Evolutionary conservation across 2,113 vertebrate genomes (phyloP).

Genomic region (Myrmophylax atrothorax): DNA sequence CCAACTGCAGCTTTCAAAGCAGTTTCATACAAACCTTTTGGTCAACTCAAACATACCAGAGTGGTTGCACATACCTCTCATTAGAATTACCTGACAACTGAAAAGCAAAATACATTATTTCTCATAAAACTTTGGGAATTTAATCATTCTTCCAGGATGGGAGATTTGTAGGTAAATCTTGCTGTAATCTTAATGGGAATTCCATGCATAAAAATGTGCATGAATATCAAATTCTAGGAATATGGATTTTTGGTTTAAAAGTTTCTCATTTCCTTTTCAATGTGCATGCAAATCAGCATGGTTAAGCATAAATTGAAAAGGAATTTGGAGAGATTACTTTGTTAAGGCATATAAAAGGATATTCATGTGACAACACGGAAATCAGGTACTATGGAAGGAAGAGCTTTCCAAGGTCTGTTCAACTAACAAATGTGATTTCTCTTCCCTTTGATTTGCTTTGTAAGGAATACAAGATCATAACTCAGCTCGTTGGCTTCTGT

Average conservation of each 20-base stretch:
- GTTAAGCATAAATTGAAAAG: constrained; percentile 22
- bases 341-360: constrained; percentile 22
- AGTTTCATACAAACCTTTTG: not conserved
- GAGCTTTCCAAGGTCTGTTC: constrained; percentile 1
- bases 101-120: not conserved
- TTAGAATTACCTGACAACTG: not conserved
- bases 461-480: not conserved
- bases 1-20: constrained; percentile 1
- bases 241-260: not conserved
- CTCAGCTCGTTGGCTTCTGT: not conserved
- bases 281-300: constrained; percentile 3
- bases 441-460: not conserved
- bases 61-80: not conserved
- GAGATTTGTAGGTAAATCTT: constrained; percentile 22
- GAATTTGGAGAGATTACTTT: constrained; percentile 24
- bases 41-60: not conserved
- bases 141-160: not conserved
- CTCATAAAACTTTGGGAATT: constrained; percentile 18
- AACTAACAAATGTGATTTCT: not conserved
- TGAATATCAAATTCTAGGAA: constrained; percentile 19
- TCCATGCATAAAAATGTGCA: not conserved
- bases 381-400: not conserved
- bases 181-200: constrained; percentile 8
- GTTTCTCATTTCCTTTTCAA: constrained; percentile 30
- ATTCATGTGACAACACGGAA: constrained; percentile 5